phyloP scores from a whole-genome alignment of 2,113 vertebrate genomes.

The Lamprotornis superbus region DNA sequence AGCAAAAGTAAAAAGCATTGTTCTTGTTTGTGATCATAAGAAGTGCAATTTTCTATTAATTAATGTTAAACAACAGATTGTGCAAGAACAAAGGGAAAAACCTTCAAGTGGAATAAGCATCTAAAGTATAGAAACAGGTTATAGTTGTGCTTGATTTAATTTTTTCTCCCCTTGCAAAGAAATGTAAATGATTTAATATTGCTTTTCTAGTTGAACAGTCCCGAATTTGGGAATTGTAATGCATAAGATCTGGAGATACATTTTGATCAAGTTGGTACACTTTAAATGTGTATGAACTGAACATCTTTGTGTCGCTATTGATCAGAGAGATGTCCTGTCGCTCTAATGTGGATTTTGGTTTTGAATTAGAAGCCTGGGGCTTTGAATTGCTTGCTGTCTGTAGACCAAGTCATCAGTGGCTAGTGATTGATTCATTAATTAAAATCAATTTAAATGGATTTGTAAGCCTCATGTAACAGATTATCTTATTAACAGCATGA shows the following conservation, averaged over 20 bases:
- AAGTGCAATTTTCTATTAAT: constrained; percentile 19
- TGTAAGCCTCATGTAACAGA: constrained; percentile 76
- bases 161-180: constrained; percentile 16
- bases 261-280: background rate
- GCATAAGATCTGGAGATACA: constrained; percentile 7
- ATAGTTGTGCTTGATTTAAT: background rate
- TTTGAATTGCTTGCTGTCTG: constrained; percentile 64
- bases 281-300: constrained; percentile 35
- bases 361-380: constrained; percentile 61
- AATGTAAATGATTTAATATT: constrained; percentile 32
- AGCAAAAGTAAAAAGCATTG: background rate
- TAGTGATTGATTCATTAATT: constrained; percentile 81
- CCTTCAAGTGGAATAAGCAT: background rate
- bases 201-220: background rate
- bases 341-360: constrained; percentile 68
- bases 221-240: background rate
- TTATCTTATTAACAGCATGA: constrained; percentile 75
- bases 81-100: constrained; percentile 1
- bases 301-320: constrained; percentile 38
- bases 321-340: constrained; percentile 58
- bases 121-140: background rate
- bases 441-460: constrained; percentile 83
- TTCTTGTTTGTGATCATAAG: background rate
- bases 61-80: background rate
- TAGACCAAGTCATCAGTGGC: constrained; percentile 63